A percentile compares a stretch with the other conserved stretches of the same genome.
phyloP scores from a whole-genome alignment of 2,797 vertebrate species.

The Geotrypetes seraphini region DNA sequence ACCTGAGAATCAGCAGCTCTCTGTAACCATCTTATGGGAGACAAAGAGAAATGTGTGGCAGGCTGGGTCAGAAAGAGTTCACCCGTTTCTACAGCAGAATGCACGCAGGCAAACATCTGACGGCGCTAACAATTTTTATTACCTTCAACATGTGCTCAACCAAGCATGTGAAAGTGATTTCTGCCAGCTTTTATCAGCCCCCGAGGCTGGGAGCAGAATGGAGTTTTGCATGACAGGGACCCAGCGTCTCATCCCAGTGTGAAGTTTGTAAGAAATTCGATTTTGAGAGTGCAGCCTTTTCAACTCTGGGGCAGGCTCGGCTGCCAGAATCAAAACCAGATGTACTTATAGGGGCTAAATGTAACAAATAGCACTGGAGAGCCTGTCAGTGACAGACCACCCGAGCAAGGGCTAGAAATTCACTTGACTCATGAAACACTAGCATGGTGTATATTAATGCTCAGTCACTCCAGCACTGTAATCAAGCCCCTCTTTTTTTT shows the following conservation, averaged over 20 bases:
- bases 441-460: slow-evolving; percentile 49
- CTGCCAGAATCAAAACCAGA: slow-evolving; percentile 97
- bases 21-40: slow-evolving; percentile 32
- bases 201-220: slow-evolving; percentile 54
- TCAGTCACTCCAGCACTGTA: slow-evolving; percentile 46
- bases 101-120: slow-evolving; percentile 51
- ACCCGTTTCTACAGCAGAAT: slow-evolving; percentile 50
- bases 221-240: slow-evolving; percentile 56
- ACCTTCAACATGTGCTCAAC: slow-evolving; percentile 65
- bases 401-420: slow-evolving; percentile 59
- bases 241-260: slow-evolving; percentile 61
- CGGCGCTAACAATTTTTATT: slow-evolving; percentile 63
- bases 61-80: slow-evolving; percentile 64
- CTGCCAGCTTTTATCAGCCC: slow-evolving; percentile 59
- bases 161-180: slow-evolving; percentile 90
- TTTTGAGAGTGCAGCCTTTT: slow-evolving; percentile 67
- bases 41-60: slow-evolving; percentile 44
- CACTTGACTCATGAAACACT: slow-evolving; percentile 50
- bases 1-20: not conserved
- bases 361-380: slow-evolving; percentile 86
- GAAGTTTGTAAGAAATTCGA: slow-evolving; percentile 93
- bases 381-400: slow-evolving; percentile 80
- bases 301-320: slow-evolving; percentile 74
- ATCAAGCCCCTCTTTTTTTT: slow-evolving; percentile 12
- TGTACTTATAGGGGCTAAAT: slow-evolving; percentile 88